These are phyloP conservation scores for Anolis sagrei DNA, from an alignment of 2,113 vertebrate genomes.

Conservation along the genomic window DNA sequence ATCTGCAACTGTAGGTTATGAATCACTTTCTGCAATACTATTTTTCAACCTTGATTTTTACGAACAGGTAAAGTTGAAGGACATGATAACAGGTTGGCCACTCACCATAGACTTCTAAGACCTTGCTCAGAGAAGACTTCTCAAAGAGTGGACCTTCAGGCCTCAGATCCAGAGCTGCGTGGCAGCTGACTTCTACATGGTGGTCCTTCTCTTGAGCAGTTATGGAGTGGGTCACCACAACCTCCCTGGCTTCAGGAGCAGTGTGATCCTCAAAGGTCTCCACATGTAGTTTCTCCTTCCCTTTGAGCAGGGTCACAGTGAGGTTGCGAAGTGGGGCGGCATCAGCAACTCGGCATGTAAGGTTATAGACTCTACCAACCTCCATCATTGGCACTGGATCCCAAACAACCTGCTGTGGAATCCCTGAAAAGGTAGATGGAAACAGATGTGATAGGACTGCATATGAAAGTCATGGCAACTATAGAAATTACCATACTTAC, in stretches of 20 bases:
- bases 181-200: slow-evolving; percentile 80
- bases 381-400: slow-evolving; percentile 50
- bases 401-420: slow-evolving; percentile 40
- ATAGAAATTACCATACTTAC: neutral
- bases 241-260: slow-evolving; percentile 41
- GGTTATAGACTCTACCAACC: slow-evolving; percentile 76
- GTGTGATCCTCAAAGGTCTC: slow-evolving; percentile 80
- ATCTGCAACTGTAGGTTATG: no score
- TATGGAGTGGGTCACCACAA: slow-evolving; percentile 69
- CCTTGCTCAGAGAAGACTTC: neutral
- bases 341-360: slow-evolving; percentile 85
- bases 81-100: neutral
- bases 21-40: no score
- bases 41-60: no score
- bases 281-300: slow-evolving; percentile 75
- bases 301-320: slow-evolving; percentile 80
- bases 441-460: neutral
- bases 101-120: slow-evolving; percentile 19
- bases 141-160: slow-evolving; percentile 72
- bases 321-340: slow-evolving; percentile 86
- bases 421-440: neutral
- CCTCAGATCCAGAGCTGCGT: slow-evolving; percentile 81
- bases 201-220: slow-evolving; percentile 73
- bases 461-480: neutral
- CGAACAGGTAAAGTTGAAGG: no score